These are phyloP conservation scores for Laspeyria flexula DNA, from an alignment of 2,888 invertebrate genomes.

Conservation along the genomic window DNA sequence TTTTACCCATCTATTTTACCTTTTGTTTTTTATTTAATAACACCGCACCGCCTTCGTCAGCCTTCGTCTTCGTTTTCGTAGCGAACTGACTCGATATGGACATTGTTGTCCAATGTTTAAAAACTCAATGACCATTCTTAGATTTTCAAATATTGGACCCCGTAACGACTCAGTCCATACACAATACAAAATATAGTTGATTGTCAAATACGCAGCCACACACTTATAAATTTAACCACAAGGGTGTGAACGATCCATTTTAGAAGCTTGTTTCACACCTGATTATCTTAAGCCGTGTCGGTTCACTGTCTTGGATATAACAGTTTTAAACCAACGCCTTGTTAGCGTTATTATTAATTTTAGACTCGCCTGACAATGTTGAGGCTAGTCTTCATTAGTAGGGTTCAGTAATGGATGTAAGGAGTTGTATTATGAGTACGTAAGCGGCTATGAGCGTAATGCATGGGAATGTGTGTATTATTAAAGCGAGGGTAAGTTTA, in stretches of 20 bases:
- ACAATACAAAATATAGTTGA: not conserved
- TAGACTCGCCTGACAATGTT: slow-evolving; percentile 42
- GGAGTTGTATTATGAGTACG: slow-evolving; percentile 33
- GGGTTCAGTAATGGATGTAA: slow-evolving; percentile 37
- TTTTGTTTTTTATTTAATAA: too few relatives aligned
- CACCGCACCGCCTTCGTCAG: too few relatives aligned
- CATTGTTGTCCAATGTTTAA: too few relatives aligned
- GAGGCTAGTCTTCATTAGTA: slow-evolving; percentile 42
- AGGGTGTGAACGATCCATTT: slow-evolving; percentile 41
- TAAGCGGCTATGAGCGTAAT: slow-evolving; percentile 25
- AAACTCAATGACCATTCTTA: too few relatives aligned
- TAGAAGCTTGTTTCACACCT: slow-evolving; percentile 55
- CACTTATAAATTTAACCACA: slow-evolving; percentile 33
- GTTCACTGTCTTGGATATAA: slow-evolving; percentile 56
- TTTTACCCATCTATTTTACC: too few relatives aligned
- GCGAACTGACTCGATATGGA: too few relatives aligned
- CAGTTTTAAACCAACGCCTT: slow-evolving; percentile 46
- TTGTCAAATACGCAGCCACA: slow-evolving; percentile 21
- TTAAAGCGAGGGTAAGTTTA: slow-evolving; percentile 1
- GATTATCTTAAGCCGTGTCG: slow-evolving; percentile 54
- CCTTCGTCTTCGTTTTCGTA: too few relatives aligned
- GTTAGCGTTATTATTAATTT: slow-evolving; percentile 50
- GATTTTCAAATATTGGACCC: too few relatives aligned
- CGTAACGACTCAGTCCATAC: too few relatives aligned
- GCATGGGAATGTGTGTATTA: slow-evolving; percentile 13